Evolutionary conservation across 2,888 invertebrate species (phyloP), one percentile per base, ranked within the genome.

Genomic region (Andrena dorsata): DNA sequence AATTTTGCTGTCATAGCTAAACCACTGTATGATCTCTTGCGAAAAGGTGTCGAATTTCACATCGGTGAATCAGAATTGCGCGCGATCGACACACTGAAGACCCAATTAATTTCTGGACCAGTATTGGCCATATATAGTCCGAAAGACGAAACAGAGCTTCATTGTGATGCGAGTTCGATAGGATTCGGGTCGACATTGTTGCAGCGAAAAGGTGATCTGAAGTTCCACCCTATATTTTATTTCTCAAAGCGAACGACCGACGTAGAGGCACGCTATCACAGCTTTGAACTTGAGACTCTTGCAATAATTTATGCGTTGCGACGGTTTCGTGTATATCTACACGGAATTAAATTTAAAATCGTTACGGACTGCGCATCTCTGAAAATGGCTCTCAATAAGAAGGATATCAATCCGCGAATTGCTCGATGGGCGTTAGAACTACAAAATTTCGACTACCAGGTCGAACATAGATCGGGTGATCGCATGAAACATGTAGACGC

Each of bases 401-500:
- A 60, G 13, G 58, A 70, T 1, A 58, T 47, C 0, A 70, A 60
- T 70, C 60, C 70, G 0, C 26, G 70, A 35, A 70, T 70, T 3
- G 41, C 41, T 0, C 7, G 35, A 4, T 35, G 41, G 58, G 58
- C 41, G 1, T 13, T 68, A 7, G 53, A 53, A 23, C 23, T 68
- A 2, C 32, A 32, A 16, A 32, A 32, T 32, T 70, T n/a, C 8
- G 70, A 70, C 26, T 70, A 60, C 20, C 23, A 6, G 2, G 8
- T 70, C 1, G 70, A 60, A 7, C 70, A 70, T 47, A 16, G 70
- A 5, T 2, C 30, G 3, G 35, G 7, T 6, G 13, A 20, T 16
- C 7, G n/a, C 41, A 70, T 70, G 60, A 26, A 4, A 16, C 56
- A 70, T 47, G 70, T 58, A 1, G 68, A 56, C 7, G 68, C 68